These are phyloP conservation scores for Drosophila parthenogenetica DNA, from an alignment of 2,888 invertebrate species.

Conservation along the genomic window DNA sequence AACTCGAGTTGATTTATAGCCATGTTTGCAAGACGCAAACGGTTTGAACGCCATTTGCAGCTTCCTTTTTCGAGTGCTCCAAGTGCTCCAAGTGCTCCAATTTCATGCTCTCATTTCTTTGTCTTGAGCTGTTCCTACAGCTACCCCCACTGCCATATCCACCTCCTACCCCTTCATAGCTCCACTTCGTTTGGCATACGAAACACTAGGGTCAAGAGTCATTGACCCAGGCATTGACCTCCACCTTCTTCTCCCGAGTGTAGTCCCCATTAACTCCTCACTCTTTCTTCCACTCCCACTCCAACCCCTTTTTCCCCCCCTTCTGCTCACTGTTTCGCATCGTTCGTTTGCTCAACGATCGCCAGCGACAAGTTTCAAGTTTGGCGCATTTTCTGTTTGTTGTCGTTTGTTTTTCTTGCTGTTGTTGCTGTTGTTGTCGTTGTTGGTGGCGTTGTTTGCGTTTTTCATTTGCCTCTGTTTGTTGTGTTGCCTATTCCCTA, in stretches of 20 bases:
- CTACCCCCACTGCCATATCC: too few relatives aligned
- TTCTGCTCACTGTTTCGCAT: background rate
- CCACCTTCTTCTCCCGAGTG: conserved; percentile 61
- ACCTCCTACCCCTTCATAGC: background rate
- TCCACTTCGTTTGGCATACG: background rate
- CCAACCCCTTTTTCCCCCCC: background rate
- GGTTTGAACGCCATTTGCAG: conserved; percentile 1
- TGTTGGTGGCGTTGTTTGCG: conserved; percentile 45
- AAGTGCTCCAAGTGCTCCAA: conserved; percentile 19
- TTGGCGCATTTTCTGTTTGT: conserved; percentile 65
- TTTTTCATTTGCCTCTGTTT: conserved; percentile 65
- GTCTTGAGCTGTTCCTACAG: background rate
- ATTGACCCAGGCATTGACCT: conserved; percentile 71
- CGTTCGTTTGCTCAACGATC: conserved; percentile 31
- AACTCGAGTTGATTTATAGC: conserved; percentile 4
- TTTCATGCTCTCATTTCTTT: conserved; percentile 13
- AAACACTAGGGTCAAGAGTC: conserved; percentile 61
- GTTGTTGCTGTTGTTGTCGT: conserved; percentile 24
- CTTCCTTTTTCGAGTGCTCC: conserved; percentile 4
- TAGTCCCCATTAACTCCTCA: conserved; percentile 8
- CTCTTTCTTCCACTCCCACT: background rate
- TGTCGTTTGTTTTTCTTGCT: conserved; percentile 29
- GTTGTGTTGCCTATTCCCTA: conserved; percentile 17
- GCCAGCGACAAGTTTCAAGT: conserved; percentile 61
- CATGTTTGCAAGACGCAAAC: background rate